Evolutionary conservation across 2,113 vertebrate genomes (phyloP).

Genomic region (Recurvirostra avosetta): DNA sequence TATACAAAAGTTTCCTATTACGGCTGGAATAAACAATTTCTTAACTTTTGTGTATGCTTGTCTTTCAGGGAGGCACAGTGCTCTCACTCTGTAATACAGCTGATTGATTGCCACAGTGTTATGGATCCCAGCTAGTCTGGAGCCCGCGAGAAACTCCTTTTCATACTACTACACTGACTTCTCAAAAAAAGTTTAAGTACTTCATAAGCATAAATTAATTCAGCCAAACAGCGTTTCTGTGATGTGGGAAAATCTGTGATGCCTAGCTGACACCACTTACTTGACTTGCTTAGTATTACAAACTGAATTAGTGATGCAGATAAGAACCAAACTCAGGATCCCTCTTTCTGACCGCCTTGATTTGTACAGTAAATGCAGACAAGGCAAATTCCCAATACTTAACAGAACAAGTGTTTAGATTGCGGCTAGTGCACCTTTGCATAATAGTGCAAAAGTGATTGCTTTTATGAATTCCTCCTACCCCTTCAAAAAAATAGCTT

Average conservation of each 20-base stretch:
- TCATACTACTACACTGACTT: neutral
- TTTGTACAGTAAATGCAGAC: neutral
- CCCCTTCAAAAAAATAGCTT: neutral
- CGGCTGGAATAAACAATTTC: constrained; percentile 59
- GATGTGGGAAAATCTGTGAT: constrained; percentile 43
- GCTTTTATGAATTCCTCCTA: neutral
- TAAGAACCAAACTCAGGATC: neutral
- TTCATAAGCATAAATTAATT: constrained; percentile 58
- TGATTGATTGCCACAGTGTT: constrained; percentile 13
- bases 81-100: neutral
- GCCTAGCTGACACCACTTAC: constrained; percentile 1
- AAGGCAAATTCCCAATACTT: neutral
- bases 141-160: neutral
- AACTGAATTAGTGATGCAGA: neutral
- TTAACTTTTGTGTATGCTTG: constrained; percentile 57
- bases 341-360: neutral
- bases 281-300: neutral
- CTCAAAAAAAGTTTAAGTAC: neutral
- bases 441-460: neutral
- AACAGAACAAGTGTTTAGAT: neutral
- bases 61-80: constrained; percentile 32
- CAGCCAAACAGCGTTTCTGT: constrained; percentile 1
- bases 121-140: neutral
- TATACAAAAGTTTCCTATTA: constrained; percentile 70
- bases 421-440: neutral